Evolutionary conservation across 2,113 vertebrate species (phyloP), one percentile per base, ranked within the genome.

Genomic region (Ranitomeya variabilis): DNA sequence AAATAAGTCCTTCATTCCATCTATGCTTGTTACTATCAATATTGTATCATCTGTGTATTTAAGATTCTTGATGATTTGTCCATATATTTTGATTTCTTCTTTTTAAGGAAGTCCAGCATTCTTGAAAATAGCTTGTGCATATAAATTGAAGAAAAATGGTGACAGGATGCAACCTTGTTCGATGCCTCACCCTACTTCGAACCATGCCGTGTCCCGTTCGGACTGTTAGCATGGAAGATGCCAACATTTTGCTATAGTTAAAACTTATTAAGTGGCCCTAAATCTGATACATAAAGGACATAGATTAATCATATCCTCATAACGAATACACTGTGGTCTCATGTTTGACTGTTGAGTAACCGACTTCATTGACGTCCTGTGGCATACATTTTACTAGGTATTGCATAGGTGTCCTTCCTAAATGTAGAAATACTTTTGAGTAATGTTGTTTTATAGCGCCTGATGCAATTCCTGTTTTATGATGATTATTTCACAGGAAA

Each of bases 381-480:
- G 37, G 37, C 62, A 69, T 67, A 83, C 19, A 19, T 15, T 69
- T 76, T 69, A 84, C 19, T 52, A 4, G 0, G 10, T 21, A 55
- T 57, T 71, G 64, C n/a, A 14, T 4, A 55, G 54, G 13, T 69
- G n/a, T 67, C 21, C 87, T 85, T 89, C 87, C 87, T 78, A 51
- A 59, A 69, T 89, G 81, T 59, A 71, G 81, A 89, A 89, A 89
- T 85, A 37, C 85, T 45, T 89, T 57, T 89, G 82, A 89, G 37
- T 85, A 85, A 85, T 89, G 37, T 77, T 83, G 87, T 84, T 88
- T 83, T 73, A 83, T 88, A 18, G 45, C 55, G 51, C 52, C 54
- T 89, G 81, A 89, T 77, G 81, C 87, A 85, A 89, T 79, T 76
- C 60, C 55, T 37, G 2, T 21, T 84, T 89, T 69, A 67, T 85